A percentile compares a stretch with the other conserved stretches of the same genome.
phyloP scores from a whole-genome alignment of 1,140 invertebrate species.

The Steinernema feltiae region DNA sequence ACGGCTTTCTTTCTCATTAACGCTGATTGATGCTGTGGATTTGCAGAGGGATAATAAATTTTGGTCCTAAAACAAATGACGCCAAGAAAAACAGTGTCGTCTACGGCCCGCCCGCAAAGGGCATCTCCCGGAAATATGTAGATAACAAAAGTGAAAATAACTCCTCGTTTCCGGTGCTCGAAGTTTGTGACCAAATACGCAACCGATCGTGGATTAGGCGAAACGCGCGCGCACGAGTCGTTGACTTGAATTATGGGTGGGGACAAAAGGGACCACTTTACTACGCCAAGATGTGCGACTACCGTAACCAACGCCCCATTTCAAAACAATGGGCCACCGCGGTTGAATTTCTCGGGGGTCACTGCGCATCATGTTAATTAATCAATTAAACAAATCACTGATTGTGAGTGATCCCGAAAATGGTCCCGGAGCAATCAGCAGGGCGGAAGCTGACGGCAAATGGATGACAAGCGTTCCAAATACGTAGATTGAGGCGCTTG shows the following conservation, averaged over 20 bases:
- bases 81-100: not conserved
- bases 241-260: constrained; percentile 8
- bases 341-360: not conserved
- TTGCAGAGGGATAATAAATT: constrained; percentile 13
- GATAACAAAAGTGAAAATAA: too few species aligned
- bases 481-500: constrained; percentile 1
- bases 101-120: not conserved
- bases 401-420: not conserved
- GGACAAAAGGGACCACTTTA: constrained; percentile 8
- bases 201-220: not conserved
- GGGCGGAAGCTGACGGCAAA: not conserved
- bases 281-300: constrained; percentile 2
- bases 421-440: not conserved
- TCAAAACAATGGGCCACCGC: not conserved
- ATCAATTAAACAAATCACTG: not conserved
- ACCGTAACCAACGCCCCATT: constrained; percentile 5
- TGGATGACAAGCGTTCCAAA: not conserved
- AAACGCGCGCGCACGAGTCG: constrained; percentile 2
- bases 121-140: too few species aligned
- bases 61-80: not conserved
- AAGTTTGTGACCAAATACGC: not conserved
- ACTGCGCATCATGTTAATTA: not conserved
- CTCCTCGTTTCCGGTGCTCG: not conserved
- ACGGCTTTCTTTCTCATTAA: constrained; percentile 7
- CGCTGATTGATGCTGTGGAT: constrained; percentile 2